A percentile compares a stretch with the other conserved stretches of the same genome.
phyloP scores from a whole-genome alignment of 1,140 invertebrate genomes.

The Chelonus insularis region DNA sequence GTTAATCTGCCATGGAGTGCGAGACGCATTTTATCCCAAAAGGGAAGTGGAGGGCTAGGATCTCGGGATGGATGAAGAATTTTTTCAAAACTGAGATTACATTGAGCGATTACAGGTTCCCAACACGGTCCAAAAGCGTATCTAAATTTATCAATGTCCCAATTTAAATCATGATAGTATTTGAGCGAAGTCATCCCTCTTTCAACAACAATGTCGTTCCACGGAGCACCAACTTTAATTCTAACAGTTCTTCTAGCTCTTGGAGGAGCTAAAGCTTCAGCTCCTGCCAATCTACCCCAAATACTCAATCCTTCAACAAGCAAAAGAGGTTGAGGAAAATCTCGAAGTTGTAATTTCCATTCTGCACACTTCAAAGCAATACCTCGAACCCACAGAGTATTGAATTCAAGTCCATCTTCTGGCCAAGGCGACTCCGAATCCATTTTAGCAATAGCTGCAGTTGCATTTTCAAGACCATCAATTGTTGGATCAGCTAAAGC shows the following conservation, averaged over 20 bases:
- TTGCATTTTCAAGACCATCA: constrained; percentile 79
- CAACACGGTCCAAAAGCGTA: constrained; percentile 98
- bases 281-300: constrained; percentile 88
- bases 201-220: constrained; percentile 72
- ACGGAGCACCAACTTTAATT: constrained; percentile 76
- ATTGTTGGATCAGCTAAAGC: constrained; percentile 84
- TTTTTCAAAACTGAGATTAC: constrained; percentile 88
- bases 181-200: constrained; percentile 93
- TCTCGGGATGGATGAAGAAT: constrained; percentile 86
- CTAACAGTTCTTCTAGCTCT: constrained; percentile 74
- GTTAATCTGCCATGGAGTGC: constrained; percentile 92
- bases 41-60: constrained; percentile 90
- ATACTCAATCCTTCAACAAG: constrained; percentile 81
- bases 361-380: constrained; percentile 78
- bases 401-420: constrained; percentile 87
- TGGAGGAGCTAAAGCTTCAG: constrained; percentile 81
- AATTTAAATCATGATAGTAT: constrained; percentile 98
- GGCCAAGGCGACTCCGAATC: constrained; percentile 88
- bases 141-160: constrained; percentile 84
- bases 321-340: constrained; percentile 92
- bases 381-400: constrained; percentile 89
- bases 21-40: constrained; percentile 96
- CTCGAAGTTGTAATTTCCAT: constrained; percentile 89
- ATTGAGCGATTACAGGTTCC: constrained; percentile 97
- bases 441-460: constrained; percentile 74